A percentile compares a stretch with the other conserved stretches of the same genome.
These are phyloP conservation scores for Pomacea maculata DNA, from an alignment of 1,140 invertebrate species.

Conservation along the genomic window DNA sequence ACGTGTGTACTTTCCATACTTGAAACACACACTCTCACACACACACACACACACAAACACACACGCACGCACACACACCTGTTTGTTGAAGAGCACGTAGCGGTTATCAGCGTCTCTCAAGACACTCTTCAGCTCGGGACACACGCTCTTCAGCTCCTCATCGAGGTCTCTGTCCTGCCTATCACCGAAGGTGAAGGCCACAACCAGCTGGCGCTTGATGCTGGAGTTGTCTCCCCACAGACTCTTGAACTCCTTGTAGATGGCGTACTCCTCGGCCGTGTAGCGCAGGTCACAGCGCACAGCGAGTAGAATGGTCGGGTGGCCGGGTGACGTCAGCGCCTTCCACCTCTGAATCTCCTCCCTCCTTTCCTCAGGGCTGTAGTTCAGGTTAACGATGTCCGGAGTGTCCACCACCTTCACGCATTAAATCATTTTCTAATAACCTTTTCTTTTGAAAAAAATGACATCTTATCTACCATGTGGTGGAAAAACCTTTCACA, in stretches of 20 bases:
- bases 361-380: neutral
- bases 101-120: neutral
- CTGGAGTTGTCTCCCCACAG: neutral
- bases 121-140: neutral
- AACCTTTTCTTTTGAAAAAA: no score
- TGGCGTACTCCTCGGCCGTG: neutral
- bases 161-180: neutral
- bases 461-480: no score
- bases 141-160: neutral
- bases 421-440: no score
- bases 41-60: no score
- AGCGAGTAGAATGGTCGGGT: neutral
- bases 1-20: no score
- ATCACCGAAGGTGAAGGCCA: no score
- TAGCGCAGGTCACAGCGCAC: constrained; percentile 1
- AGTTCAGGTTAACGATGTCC: neutral
- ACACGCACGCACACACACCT: neutral
- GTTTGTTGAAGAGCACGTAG: neutral
- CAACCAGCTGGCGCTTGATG: no score
- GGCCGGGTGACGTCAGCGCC: neutral
- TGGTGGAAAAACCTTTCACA: no score
- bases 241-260: neutral
- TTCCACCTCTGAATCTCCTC: neutral
- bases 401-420: constrained; percentile 1
- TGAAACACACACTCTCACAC: no score